Conservation (phyloP, 1,140 invertebrate species). For the Drosophila elegans region DNA sequence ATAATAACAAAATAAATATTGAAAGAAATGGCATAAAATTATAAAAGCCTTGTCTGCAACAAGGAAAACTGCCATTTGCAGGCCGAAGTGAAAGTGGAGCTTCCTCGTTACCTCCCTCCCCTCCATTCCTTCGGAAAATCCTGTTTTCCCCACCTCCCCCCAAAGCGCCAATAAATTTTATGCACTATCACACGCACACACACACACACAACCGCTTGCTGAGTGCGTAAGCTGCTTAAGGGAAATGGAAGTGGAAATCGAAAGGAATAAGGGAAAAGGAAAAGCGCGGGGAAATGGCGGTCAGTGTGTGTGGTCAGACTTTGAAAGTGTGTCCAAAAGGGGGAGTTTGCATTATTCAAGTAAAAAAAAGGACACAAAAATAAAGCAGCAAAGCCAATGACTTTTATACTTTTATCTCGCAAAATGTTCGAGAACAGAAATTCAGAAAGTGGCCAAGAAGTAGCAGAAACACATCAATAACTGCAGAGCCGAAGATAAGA, state of each 20-base stretch:
- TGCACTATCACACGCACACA: conserved; percentile 74
- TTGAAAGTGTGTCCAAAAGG: conserved; percentile 42
- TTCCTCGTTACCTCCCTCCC: neutral
- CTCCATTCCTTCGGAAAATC: neutral
- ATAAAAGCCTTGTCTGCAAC: conserved; percentile 68
- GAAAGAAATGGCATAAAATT: conserved; percentile 83
- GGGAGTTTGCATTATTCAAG: conserved; percentile 70
- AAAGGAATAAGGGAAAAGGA: neutral
- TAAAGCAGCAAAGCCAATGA: conserved; percentile 30
- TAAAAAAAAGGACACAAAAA: conserved; percentile 46
- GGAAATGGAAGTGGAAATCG: conserved; percentile 18
- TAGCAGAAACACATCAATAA: conserved; percentile 50
- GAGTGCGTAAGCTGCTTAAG: conserved; percentile 72
- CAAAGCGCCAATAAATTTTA: conserved; percentile 79
- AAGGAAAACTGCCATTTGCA: conserved; percentile 64
- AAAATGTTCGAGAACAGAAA: conserved; percentile 44
- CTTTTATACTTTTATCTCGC: conserved; percentile 73
- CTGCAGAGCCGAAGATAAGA: conserved; percentile 25
- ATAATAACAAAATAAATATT: conserved; percentile 83
- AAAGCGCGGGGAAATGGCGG: conserved; percentile 4
- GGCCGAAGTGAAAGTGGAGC: conserved; percentile 35
- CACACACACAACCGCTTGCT: conserved; percentile 33
- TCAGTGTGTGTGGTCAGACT: conserved; percentile 52
- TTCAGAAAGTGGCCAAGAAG: conserved; percentile 1
- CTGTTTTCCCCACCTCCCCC: conserved; percentile 47